These are phyloP conservation scores for Caenorhabditis brenneri DNA, from an alignment of 1,140 invertebrate species.

Conservation along the genomic window DNA sequence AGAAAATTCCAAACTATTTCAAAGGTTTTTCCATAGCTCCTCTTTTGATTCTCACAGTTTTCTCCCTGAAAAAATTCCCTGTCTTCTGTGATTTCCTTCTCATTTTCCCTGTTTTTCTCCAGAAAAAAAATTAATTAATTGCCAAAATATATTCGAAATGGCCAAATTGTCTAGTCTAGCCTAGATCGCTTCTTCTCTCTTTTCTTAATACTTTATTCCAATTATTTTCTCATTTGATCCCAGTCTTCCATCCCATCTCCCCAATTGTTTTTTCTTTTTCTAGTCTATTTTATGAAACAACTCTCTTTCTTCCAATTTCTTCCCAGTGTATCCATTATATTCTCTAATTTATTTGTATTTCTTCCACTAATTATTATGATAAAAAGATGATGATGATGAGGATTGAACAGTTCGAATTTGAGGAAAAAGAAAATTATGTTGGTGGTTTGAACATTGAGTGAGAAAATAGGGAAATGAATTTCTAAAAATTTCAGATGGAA, in stretches of 20 bases:
- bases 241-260: not conserved
- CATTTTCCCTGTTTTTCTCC: too few species aligned
- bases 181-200: conserved; percentile 1
- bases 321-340: not conserved
- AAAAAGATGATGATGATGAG: not conserved
- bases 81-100: too few species aligned
- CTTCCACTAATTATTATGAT: too few species aligned
- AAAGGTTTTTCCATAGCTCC: too few species aligned
- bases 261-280: not conserved
- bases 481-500: not conserved
- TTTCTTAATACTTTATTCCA: not conserved
- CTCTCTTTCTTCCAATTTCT: too few species aligned
- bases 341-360: too few species aligned
- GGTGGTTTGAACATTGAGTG: not conserved
- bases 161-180: conserved; percentile 1
- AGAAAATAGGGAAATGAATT: not conserved
- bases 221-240: not conserved
- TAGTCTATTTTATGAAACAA: not conserved
- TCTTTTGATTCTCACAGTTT: too few species aligned
- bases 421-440: not conserved
- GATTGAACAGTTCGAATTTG: too few species aligned
- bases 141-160: conserved; percentile 16
- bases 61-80: too few species aligned
- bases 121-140: not conserved
- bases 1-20: too few species aligned